Evolutionary conservation across 2,113 vertebrate species (phyloP), one percentile per base, ranked within the genome.

Genomic region (Paralichthys olivaceus): DNA sequence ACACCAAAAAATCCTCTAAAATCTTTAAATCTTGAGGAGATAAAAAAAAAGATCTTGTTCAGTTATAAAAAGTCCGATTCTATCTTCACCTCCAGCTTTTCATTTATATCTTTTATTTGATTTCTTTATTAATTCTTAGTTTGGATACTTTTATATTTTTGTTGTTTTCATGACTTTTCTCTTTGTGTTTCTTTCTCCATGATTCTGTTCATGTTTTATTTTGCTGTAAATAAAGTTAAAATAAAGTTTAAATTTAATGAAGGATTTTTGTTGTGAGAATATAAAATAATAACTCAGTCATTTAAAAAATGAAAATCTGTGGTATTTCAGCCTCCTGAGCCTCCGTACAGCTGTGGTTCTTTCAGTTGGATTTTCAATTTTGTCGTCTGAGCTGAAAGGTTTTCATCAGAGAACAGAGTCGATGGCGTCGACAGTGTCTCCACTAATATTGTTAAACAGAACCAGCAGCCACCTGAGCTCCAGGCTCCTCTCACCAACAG

Each of bases 401-500:
- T 51, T 23, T 23, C 1, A 54, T 54, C 22, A n/a, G n/a, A n/a
- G n/a, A n/a, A n/a, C n/a, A n/a, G n/a, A n/a, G n/a, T n/a, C n/a
- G n/a, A n/a, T n/a, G n/a, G n/a, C n/a, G n/a, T n/a, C n/a, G n/a
- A n/a, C n/a, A n/a, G n/a, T n/a, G 20, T 51, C 14, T 20, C 14
- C 49, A 20, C 14, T 20, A 7, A n/a, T 4, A 54, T 22, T 6
- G 32, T 32, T 32, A 32, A 32, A 32, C 32, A 32, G 32, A 32
- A 32, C 7, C 32, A 32, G 32, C 7, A 7, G 32, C 37, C 9
- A 12, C 1, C 22, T 4, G 9, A 54, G 54, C 60, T 74, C 54
- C 69, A 61, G 32, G 43, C 59, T 82, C 67, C 69, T 23, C 78
- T 80, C 69, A 34, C 58, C 53, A 2, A n/a, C 2, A 34, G 51